Base-by-base conservation (phyloP, 1,140 invertebrate species). In the Drosophila bocqueti region DNA sequence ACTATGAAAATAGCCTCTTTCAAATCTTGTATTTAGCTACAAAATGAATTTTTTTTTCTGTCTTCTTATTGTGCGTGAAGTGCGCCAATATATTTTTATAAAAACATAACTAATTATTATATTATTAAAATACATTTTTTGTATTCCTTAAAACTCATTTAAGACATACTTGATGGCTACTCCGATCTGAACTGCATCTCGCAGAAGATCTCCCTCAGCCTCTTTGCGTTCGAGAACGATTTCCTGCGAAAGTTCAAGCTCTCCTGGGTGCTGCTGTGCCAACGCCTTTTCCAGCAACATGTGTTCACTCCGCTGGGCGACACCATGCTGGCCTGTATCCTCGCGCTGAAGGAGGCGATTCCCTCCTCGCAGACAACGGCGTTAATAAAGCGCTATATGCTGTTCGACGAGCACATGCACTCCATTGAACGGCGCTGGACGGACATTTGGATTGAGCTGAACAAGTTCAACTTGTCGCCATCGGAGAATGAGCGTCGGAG, bases 351-450 rank as follows among this genome's bases (percentile, higher is more conserved):
- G 72, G 87, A 92, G 52, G 79, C 76, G 18, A 82, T 89, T n/a
- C 54, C 79, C 46, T 79, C 90, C 11, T 75, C 78, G 6, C 91
- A 86, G 50, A 91, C 91, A 49, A 76, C 81, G 38, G 75, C 81
- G 38, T 52, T 92, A 47, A 92, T 93, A 2, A 92, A 91, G 61
- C 80, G 87, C 8, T 92, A 92, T 46, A 92, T 93, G 66, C 79
- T 91, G 8, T 93, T 93, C 38, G 92, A 93, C 64, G 91, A 93
- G 58, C 89, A 93, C 77, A 93, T 93, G 92, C 83, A 86, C 64
- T 86, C 76, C 24, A 90, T 92, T 52, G 91, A 92, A 50, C 82
- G 83, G 57, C 89, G 80, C 62, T 93, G 92, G 92, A 82, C 79
- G 67, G 86, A 92, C 50, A 83, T 92, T 65, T 93, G 92, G 91